A percentile compares a stretch with the other conserved stretches of the same genome.
These are phyloP conservation scores for Leptopilina clavipes DNA, from an alignment of 1,140 invertebrate species.

Conservation along the genomic window DNA sequence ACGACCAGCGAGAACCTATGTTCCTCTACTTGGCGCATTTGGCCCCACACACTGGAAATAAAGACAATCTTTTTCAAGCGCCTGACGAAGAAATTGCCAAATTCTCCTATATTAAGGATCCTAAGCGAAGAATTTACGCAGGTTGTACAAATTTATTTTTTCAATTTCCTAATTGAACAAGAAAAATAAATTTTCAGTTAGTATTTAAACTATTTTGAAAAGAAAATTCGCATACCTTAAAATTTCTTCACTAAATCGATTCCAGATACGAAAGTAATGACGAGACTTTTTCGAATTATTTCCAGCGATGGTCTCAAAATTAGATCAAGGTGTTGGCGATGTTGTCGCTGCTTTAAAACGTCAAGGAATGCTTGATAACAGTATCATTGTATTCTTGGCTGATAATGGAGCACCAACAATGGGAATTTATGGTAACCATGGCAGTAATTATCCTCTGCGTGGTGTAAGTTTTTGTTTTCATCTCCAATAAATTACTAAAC, in stretches of 20 bases:
- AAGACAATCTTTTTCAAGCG: slow-evolving; percentile 83
- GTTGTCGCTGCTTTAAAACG: slow-evolving; percentile 82
- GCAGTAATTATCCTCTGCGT: slow-evolving; percentile 91
- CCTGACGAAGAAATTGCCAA: slow-evolving; percentile 82
- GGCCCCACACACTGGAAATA: slow-evolving; percentile 85
- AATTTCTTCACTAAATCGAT: too few species aligned
- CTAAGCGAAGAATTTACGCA: slow-evolving; percentile 84
- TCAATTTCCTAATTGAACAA: slow-evolving; percentile 55
- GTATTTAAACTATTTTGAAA: too few species aligned
- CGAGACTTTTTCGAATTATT: not conserved
- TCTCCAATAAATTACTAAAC: too few species aligned
- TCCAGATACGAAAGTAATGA: too few species aligned
- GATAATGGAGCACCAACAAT: slow-evolving; percentile 88
- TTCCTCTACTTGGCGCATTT: slow-evolving; percentile 89
- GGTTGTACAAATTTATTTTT: too few species aligned
- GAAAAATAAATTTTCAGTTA: not conserved
- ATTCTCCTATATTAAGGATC: slow-evolving; percentile 85
- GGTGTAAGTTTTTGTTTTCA: slow-evolving; percentile 82
- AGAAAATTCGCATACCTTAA: too few species aligned
- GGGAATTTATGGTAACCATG: slow-evolving; percentile 83
- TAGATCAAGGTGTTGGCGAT: slow-evolving; percentile 89
- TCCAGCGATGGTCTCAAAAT: slow-evolving; percentile 89
- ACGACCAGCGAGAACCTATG: slow-evolving; percentile 79
- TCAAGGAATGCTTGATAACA: slow-evolving; percentile 82
- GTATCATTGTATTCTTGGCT: slow-evolving; percentile 84